Base-by-base conservation (phyloP, 1,140 invertebrate species). In the Cotesia vestalis region DNA sequence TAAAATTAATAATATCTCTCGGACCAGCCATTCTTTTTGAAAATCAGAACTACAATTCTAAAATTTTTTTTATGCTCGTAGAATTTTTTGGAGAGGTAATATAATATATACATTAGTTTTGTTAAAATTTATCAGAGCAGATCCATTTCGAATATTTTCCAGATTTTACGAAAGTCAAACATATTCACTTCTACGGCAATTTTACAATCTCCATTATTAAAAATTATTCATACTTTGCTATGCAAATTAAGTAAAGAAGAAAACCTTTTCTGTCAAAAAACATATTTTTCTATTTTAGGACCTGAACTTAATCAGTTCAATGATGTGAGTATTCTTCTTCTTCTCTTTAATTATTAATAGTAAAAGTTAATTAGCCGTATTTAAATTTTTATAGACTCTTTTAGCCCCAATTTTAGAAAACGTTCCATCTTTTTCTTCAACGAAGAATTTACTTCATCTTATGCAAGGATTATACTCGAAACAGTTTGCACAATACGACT, bases 1-100 rank as follows among this genome's bases (percentile, higher is more conserved):
- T 91, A 17, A 80, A 87, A 82, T 81, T 87, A 71, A 89, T 93
- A 85, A 87, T 90, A 62, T 88, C 87, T 69, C 83, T 97, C 51
- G 95, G 92, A 1, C 95, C 95, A 0, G 90, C 91, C 91, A 0
- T 94, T 88, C 75, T 88, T 94, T 80, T 86, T 88, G 1, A 85
- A 94, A 71, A 88, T 94, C 2, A 90, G 88, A 78, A 93, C 91
- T 73, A 93, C 94, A 60, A 34, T 60, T 34, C 2, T 60, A 6
- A 3, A 20, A 20, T 27, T 27, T 4, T 9, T 55, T 5, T 14
- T 6, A 14, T 55, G 53, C n/a, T 55, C 12, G 53, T 9, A 55
- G 12, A n/a, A 17, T 46, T 11, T 46, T 40, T 40, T 40, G 38
- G 38, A 40, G 4, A 20, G 20, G n/a, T n/a, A n/a, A n/a, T n/a